A percentile compares a stretch with the other conserved stretches of the same genome.
Conservation (phyloP, 2,888 invertebrate species). For the Cephonodes hylas region DNA sequence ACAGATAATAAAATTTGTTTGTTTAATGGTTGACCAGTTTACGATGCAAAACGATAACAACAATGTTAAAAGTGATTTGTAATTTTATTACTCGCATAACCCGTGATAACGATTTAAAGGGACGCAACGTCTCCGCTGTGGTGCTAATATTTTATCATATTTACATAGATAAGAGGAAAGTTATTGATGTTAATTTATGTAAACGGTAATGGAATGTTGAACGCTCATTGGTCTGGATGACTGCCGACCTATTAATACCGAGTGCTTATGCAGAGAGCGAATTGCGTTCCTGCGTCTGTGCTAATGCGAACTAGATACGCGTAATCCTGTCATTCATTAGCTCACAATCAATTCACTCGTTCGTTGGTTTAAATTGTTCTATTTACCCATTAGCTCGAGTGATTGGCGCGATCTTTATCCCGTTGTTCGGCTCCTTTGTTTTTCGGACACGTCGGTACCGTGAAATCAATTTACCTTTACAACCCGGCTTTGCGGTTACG, state of each 20-base stretch:
- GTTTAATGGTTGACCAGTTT: not conserved
- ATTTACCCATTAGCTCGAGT: not conserved
- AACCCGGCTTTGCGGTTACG: not conserved
- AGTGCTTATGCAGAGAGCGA: not conserved
- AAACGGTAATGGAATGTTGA: constrained; percentile 7
- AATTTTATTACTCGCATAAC: constrained; percentile 4
- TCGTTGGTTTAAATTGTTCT: not conserved
- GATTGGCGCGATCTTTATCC: not conserved
- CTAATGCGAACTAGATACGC: not conserved
- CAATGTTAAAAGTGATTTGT: not conserved
- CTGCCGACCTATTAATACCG: not conserved
- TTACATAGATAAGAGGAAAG: constrained; percentile 5
- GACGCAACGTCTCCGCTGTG: not conserved
- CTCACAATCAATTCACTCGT: not conserved
- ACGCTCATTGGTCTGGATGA: constrained; percentile 5
- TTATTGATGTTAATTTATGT: constrained; percentile 11
- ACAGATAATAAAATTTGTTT: not conserved
- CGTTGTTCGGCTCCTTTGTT: not conserved
- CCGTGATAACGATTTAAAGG: not conserved
- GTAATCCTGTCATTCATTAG: constrained; percentile 3
- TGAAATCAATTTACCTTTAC: not conserved
- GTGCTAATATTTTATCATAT: constrained; percentile 6
- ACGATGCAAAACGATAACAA: not conserved
- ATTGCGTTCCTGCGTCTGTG: not conserved
- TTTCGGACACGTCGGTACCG: not conserved